phyloP scores from a whole-genome alignment of 1,140 invertebrate genomes.

The Achatina immaculata region DNA sequence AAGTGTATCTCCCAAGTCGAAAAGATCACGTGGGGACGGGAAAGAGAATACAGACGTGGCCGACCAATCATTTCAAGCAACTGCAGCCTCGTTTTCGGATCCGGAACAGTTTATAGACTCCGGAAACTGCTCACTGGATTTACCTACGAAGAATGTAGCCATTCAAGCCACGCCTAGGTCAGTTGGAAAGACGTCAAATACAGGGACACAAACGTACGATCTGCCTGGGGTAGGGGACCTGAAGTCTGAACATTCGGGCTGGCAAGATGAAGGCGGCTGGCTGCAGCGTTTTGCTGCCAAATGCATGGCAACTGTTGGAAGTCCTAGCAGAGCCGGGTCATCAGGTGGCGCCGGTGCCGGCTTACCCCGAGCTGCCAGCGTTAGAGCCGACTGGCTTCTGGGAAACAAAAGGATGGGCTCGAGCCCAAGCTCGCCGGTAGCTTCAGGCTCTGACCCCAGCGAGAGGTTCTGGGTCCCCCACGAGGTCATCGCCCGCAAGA shows the following conservation, averaged over 20 bases:
- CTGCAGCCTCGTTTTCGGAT: background rate
- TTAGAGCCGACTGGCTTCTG: slow-evolving; percentile 48
- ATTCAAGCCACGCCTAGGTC: slow-evolving; percentile 27
- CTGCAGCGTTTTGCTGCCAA: slow-evolving; percentile 35
- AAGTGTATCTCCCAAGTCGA: slow-evolving; percentile 29
- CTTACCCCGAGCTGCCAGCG: slow-evolving; percentile 40
- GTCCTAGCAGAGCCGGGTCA: background rate
- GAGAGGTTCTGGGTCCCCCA: slow-evolving; percentile 64
- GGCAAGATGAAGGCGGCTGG: slow-evolving; percentile 23
- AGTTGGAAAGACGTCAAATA: slow-evolving; percentile 35
- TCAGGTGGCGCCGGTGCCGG: background rate
- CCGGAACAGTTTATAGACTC: background rate
- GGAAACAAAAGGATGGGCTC: slow-evolving; percentile 52
- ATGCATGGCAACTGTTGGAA: slow-evolving; percentile 42
- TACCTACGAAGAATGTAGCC: slow-evolving; percentile 26
- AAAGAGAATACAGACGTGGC: background rate
- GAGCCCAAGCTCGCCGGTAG: slow-evolving; percentile 48
- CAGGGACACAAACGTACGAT: slow-evolving; percentile 33
- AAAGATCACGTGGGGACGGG: slow-evolving; percentile 5
- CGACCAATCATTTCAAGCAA: background rate
- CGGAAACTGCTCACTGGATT: slow-evolving; percentile 16
- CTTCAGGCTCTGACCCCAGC: slow-evolving; percentile 48
- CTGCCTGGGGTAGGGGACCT: background rate
- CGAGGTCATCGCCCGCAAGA: slow-evolving; percentile 53
- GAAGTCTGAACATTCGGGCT: too few relatives aligned